Evolutionary conservation across 2,888 invertebrate genomes (phyloP).

Genomic region (Pammene aurita): DNA sequence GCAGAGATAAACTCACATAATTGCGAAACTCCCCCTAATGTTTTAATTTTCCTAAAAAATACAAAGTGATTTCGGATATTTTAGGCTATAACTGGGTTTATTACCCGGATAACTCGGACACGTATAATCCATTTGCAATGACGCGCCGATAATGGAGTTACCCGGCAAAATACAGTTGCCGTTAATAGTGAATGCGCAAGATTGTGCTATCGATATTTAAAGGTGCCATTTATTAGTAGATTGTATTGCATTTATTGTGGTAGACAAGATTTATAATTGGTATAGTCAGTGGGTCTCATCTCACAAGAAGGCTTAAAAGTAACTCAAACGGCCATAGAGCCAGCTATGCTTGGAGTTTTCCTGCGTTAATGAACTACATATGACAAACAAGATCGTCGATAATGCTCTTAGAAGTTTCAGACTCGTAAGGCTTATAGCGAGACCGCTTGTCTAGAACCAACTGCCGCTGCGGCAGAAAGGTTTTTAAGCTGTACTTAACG

Average conservation of each 20-base stretch:
- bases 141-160: slow-evolving; percentile 56
- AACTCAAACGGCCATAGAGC: too few species aligned
- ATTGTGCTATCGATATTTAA: not conserved
- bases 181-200: slow-evolving; percentile 22
- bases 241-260: slow-evolving; percentile 7
- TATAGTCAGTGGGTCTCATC: too few species aligned
- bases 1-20: too few species aligned
- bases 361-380: too few species aligned
- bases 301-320: too few species aligned
- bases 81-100: slow-evolving; percentile 46
- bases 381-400: too few species aligned
- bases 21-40: not conserved
- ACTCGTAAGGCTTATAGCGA: too few species aligned
- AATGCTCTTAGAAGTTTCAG: too few species aligned
- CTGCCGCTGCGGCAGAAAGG: too few species aligned
- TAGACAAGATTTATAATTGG: slow-evolving; percentile 1
- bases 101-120: slow-evolving; percentile 47
- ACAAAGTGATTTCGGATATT: slow-evolving; percentile 4
- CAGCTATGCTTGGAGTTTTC: too few species aligned
- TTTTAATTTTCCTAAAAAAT: not conserved
- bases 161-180: slow-evolving; percentile 35
- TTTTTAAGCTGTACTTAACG: too few species aligned
- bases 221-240: slow-evolving; percentile 9
- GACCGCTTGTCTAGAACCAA: too few species aligned
- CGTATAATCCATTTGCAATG: slow-evolving; percentile 59